These are phyloP conservation scores for Asarcornis scutulata DNA, from an alignment of 2,113 vertebrate species.

Conservation along the genomic window DNA sequence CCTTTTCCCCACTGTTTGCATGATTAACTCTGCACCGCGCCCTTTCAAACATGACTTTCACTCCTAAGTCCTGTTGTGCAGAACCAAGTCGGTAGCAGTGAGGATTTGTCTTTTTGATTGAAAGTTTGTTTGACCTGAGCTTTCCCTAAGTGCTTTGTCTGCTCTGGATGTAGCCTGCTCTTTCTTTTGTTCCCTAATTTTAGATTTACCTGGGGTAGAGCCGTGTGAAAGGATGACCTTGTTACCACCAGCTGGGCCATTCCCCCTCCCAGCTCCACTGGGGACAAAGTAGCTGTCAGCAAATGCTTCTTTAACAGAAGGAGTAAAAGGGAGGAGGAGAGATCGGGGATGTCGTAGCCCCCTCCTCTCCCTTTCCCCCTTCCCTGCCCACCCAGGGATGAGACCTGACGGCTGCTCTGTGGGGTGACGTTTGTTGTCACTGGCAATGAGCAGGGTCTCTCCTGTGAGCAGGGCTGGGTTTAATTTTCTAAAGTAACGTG, in stretches of 20 bases:
- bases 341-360: background rate
- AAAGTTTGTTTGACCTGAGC: conserved; percentile 55
- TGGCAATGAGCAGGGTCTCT: background rate
- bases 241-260: conserved; percentile 36
- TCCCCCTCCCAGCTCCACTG: background rate
- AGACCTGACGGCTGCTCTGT: background rate
- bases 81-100: background rate
- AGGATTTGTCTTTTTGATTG: conserved; percentile 64
- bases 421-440: background rate
- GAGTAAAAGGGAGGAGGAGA: background rate
- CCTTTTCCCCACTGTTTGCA: conserved; percentile 48
- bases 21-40: conserved; percentile 53
- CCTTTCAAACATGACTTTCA: conserved; percentile 43
- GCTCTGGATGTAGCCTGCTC: conserved; percentile 6
- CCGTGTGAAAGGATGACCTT: conserved; percentile 46
- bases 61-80: conserved; percentile 57
- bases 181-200: conserved; percentile 39
- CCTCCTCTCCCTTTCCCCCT: background rate
- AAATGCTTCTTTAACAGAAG: background rate
- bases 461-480: conserved; percentile 29
- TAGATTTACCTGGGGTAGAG: conserved; percentile 39
- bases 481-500: conserved; percentile 68
- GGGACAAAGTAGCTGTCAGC: background rate
- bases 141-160: conserved; percentile 39
- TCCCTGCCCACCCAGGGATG: background rate